Base-by-base conservation (phyloP, 2,888 invertebrate genomes). In the Apomyelois bistriatella region DNA sequence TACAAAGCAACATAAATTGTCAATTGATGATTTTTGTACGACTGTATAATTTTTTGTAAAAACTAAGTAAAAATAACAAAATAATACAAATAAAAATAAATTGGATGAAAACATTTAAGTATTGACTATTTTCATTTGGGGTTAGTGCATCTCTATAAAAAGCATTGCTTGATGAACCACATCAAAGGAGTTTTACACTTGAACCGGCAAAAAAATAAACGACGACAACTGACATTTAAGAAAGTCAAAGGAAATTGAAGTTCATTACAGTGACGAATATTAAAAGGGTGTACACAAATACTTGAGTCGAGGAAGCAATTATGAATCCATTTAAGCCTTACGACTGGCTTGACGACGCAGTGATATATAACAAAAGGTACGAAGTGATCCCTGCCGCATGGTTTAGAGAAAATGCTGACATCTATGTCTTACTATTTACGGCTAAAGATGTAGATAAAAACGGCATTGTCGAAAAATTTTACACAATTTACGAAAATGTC, bases 401-500 rank as follows among this genome's bases (percentile, higher is more conserved):
- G 83, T 60, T 90, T 0, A 51, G 51, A n/a, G 65, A 74, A 17
- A 78, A 81, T 49, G 74, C 79, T 0, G 85, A 86, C 43, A 59
- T 72, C 17, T 56, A 89, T 9, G 72, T 72, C 22, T 69, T 87
- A 28, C 72, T 84, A 4, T 90, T 88, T 67, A 76, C 76, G 3
- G 57, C 75, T 1, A 70, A 72, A 28, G 76, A 71, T 0, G 58
- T 74, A 53, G 85, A 88, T 60, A 83, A 68, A 58, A 61, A 81
- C 3, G 76, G 74, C 2, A 63, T 85, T 0, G 53, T 89, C 1
- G 35, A 62, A 0, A 77, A 80, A n/a, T 88, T 90, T 64, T 86
- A 74, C 60, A 63, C 66, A 10, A 79, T 81, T 3, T 90, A 87
- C 58, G 89, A 88, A 60, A 76, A 68, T 32, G 68, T 77, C 0